These are phyloP conservation scores for Buphagus erythrorhynchus DNA, from an alignment of 2,797 vertebrate species.

Conservation along the genomic window DNA sequence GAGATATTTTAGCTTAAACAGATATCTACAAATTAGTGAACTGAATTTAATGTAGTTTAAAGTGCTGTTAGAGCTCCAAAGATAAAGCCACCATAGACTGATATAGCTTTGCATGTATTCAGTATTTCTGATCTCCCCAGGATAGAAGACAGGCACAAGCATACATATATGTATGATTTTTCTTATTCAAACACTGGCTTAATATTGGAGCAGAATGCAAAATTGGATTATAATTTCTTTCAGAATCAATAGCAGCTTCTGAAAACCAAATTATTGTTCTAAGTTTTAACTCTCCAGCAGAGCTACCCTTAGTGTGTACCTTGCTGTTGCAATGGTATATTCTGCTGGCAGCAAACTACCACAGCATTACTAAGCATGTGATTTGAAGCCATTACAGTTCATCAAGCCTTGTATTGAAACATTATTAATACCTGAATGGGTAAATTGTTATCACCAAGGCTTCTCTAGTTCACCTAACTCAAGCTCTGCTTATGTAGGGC, in stretches of 20 bases:
- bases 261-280: background rate
- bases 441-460: background rate
- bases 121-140: background rate
- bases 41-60: background rate
- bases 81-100: background rate
- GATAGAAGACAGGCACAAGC: background rate
- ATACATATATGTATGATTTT: background rate
- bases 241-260: background rate
- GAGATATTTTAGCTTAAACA: background rate
- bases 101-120: background rate
- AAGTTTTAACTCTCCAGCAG: background rate
- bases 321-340: background rate
- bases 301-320: background rate
- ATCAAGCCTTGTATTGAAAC: background rate
- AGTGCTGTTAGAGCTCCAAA: background rate
- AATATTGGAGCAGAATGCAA: background rate
- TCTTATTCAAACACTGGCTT: background rate
- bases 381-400: background rate
- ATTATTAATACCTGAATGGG: background rate
- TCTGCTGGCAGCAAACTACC: background rate
- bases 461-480: background rate
- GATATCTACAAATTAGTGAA: background rate
- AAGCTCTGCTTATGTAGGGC: background rate
- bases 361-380: background rate
- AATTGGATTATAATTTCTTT: background rate